These are phyloP conservation scores for Drosophila leontia DNA, from an alignment of 1,140 invertebrate genomes.

Conservation along the genomic window DNA sequence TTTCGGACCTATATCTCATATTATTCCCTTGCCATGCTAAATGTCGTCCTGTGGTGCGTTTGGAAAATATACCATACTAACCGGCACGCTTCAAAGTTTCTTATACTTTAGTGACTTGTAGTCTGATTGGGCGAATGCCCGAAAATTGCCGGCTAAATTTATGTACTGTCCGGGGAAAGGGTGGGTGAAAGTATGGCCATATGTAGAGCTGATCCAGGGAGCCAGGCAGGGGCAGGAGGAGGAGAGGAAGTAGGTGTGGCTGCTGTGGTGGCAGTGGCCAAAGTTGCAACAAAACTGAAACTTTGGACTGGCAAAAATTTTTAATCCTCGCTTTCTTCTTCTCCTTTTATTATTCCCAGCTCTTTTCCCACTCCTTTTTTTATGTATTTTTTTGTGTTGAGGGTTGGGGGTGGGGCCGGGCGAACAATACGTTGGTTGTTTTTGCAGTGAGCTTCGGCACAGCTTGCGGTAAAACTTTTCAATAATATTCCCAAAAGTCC, in stretches of 20 bases:
- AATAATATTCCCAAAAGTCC: conserved; percentile 82
- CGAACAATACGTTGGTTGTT: conserved; percentile 76
- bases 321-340: conserved; percentile 54
- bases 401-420: conserved; percentile 10
- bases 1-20: too few species aligned
- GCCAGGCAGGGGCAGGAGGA: neutral
- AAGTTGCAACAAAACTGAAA: conserved; percentile 81
- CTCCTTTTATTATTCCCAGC: conserved; percentile 32
- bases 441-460: conserved; percentile 66
- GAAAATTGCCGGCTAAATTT: conserved; percentile 71
- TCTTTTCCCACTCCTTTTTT: conserved; percentile 34
- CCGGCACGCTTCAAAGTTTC: conserved; percentile 4
- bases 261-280: conserved; percentile 70
- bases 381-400: conserved; percentile 41
- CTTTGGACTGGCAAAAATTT: conserved; percentile 65
- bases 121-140: conserved; percentile 51
- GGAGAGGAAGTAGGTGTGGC: conserved; percentile 31
- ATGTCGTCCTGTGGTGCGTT: neutral
- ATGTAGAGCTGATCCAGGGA: conserved; percentile 25
- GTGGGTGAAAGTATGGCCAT: conserved; percentile 21
- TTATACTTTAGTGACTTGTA: conserved; percentile 47
- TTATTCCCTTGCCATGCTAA: neutral
- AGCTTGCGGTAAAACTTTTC: conserved; percentile 81
- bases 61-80: neutral
- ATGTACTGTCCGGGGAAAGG: conserved; percentile 53